Percentiles rank a stretch among this genome's conserved stretches.
phyloP scores from a whole-genome alignment of 2,113 vertebrate species.

The Thamnaconus septentrionalis region DNA sequence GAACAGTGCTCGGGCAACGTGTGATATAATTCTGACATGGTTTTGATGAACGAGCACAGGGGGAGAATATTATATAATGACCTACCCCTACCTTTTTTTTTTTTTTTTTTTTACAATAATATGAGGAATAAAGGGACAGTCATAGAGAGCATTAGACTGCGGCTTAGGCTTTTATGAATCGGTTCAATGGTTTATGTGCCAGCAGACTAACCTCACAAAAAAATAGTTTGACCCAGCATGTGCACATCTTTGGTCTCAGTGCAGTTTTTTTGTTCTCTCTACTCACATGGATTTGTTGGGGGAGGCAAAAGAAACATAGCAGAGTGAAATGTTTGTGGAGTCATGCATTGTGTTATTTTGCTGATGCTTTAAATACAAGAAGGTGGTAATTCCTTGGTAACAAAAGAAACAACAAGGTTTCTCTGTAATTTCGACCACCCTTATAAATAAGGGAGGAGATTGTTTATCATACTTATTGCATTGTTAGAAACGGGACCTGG shows the following conservation, averaged over 20 bases:
- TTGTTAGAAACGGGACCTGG: too few relatives aligned
- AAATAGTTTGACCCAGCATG: slow-evolving; percentile 10
- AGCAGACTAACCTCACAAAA: slow-evolving; percentile 48
- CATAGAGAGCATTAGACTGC: slow-evolving; percentile 40
- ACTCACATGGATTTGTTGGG: not conserved
- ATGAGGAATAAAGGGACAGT: slow-evolving; percentile 41
- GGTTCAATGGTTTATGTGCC: slow-evolving; percentile 51
- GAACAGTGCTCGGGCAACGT: slow-evolving; percentile 41
- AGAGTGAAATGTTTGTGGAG: too few relatives aligned
- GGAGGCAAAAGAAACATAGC: too few relatives aligned
- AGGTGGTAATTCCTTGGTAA: too few relatives aligned
- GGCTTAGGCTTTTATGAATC: slow-evolving; percentile 43
- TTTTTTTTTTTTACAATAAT: slow-evolving; percentile 52
- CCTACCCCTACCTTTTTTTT: not conserved
- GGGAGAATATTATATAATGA: slow-evolving; percentile 54
- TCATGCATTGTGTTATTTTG: too few relatives aligned
- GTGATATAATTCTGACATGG: slow-evolving; percentile 50
- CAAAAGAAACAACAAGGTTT: too few relatives aligned
- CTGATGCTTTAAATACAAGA: too few relatives aligned
- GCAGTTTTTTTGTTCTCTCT: not conserved
- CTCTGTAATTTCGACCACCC: too few relatives aligned
- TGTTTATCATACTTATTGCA: too few relatives aligned
- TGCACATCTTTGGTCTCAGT: slow-evolving; percentile 7
- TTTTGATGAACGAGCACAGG: slow-evolving; percentile 43
- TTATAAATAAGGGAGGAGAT: too few relatives aligned